phyloP scores from a whole-genome alignment of 2,113 vertebrate genomes.

The Ophthalmolycus amberensis region DNA sequence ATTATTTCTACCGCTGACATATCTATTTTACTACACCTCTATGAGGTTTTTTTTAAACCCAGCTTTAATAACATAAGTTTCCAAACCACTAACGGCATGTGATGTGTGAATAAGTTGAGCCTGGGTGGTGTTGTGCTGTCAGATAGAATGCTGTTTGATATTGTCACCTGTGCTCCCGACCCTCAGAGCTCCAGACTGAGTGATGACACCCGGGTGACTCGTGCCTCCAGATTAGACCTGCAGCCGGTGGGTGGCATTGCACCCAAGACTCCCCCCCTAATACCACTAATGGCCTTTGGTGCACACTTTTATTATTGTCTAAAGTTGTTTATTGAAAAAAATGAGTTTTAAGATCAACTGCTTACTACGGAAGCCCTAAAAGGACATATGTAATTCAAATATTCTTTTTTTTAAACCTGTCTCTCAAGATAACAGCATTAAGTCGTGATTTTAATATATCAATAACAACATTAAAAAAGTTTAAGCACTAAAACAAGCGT shows the following conservation, averaged over 20 bases:
- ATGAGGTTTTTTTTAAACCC: neutral
- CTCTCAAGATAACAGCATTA: neutral
- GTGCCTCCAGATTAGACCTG: constrained; percentile 72
- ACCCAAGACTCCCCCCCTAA: neutral
- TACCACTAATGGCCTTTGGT: neutral
- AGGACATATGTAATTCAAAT: too few relatives aligned
- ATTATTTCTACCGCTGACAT: neutral
- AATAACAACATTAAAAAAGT: too few relatives aligned
- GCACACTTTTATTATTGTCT: neutral
- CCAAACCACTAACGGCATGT: neutral
- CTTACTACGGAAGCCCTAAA: too few relatives aligned
- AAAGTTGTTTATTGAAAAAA: neutral
- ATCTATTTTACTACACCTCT: neutral
- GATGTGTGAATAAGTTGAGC: neutral
- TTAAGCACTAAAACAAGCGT: too few relatives aligned
- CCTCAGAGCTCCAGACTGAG: constrained; percentile 80
- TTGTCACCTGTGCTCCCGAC: constrained; percentile 10
- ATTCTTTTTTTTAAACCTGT: too few relatives aligned
- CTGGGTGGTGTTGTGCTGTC: neutral
- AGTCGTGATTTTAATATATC: neutral
- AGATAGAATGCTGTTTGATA: constrained; percentile 6
- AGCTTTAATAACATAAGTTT: neutral
- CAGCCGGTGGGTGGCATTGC: constrained; percentile 72
- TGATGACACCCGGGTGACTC: constrained; percentile 74
- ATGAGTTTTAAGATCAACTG: neutral